A percentile compares a stretch with the other conserved stretches of the same genome.
phyloP scores from a whole-genome alignment of 2,888 invertebrate genomes.

The Meiosimyza platycephala region DNA sequence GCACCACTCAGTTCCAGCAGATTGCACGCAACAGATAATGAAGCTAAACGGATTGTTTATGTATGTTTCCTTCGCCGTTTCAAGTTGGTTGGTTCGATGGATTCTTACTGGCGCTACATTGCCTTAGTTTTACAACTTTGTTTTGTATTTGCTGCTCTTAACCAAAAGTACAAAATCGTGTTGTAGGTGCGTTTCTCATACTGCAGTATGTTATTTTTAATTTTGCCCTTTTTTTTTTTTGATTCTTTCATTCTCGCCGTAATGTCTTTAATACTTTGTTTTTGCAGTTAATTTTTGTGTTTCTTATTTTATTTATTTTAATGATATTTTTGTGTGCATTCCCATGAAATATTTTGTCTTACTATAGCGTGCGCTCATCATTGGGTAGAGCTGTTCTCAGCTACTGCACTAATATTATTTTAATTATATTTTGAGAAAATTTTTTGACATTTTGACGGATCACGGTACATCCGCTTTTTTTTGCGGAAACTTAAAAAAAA shows the following conservation, averaged over 20 bases:
- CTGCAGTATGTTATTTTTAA: constrained; percentile 13
- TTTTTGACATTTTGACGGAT: constrained; percentile 31
- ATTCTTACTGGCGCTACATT: background rate
- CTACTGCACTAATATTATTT: background rate
- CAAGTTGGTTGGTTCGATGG: background rate
- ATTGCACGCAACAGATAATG: constrained; percentile 38
- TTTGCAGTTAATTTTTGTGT: background rate
- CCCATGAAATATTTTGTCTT: background rate
- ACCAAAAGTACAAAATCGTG: background rate
- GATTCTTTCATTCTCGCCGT: background rate
- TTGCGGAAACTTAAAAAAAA: background rate
- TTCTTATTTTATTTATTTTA: constrained; percentile 8
- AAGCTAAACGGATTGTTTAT: constrained; percentile 25
- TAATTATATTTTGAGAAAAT: background rate
- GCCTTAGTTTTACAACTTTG: background rate
- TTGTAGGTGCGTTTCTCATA: constrained; percentile 26
- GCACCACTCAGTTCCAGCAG: constrained; percentile 30
- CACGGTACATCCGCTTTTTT: constrained; percentile 9
- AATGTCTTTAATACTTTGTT: background rate
- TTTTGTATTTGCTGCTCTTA: constrained; percentile 23
- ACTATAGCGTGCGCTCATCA: background rate
- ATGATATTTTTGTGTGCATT: constrained; percentile 1
- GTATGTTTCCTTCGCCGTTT: background rate
- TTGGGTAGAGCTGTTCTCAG: background rate
- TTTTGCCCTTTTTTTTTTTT: constrained; percentile 5